Evolutionary conservation across 2,113 vertebrate genomes (phyloP).

Genomic region (Cairina moschata): DNA sequence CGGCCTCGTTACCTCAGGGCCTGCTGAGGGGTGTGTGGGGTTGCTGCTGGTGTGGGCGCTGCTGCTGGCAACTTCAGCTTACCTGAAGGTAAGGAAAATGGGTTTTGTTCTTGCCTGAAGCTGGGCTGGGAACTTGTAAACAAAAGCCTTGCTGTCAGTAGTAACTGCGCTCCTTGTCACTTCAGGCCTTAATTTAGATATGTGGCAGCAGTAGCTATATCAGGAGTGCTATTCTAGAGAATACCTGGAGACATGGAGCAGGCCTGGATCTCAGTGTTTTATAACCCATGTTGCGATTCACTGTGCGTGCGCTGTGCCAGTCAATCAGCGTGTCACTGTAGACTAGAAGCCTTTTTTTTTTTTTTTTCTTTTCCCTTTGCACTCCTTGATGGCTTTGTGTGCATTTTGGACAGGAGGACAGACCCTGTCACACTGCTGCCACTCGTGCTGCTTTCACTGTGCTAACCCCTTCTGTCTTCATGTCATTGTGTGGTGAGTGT

Average conservation of each 20-base stretch:
- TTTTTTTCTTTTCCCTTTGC: fast-evolving
- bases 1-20: fast-evolving
- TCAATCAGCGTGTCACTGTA: background rate
- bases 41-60: background rate
- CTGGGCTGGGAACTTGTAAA: background rate
- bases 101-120: background rate
- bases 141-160: background rate
- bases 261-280: background rate
- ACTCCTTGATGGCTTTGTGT: background rate
- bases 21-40: background rate
- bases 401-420: background rate
- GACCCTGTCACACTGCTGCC: background rate
- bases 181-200: background rate
- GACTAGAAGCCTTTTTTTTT: background rate
- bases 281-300: background rate
- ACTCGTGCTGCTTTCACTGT: background rate
- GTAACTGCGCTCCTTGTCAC: fast-evolving
- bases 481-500: background rate
- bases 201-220: fast-evolving
- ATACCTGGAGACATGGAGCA: fast-evolving
- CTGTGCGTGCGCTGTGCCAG: background rate
- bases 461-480: background rate
- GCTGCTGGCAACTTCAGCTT: fast-evolving
- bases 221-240: fast-evolving
- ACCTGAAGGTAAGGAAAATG: fast-evolving